Evolutionary conservation across 2,797 vertebrate genomes (phyloP).

Genomic region (Lithobates pipiens): DNA sequence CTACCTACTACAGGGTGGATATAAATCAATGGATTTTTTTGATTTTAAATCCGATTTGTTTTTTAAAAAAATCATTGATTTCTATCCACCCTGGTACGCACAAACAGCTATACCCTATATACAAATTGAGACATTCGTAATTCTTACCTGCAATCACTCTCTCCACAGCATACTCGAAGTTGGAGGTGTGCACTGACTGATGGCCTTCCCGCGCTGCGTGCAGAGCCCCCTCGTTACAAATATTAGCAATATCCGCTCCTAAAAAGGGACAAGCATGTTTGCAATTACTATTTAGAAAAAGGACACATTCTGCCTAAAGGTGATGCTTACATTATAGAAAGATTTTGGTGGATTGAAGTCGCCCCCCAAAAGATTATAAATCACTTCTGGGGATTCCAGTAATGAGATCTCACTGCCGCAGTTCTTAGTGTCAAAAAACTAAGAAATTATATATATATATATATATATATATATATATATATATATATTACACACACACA

Average conservation of each 20-base stretch:
- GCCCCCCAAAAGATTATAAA: background rate
- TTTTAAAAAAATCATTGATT: too few species aligned
- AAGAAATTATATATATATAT: too few species aligned
- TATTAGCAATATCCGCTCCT: constrained; percentile 99
- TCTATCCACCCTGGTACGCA: too few species aligned
- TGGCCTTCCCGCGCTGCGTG: constrained; percentile 94
- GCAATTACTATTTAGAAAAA: background rate
- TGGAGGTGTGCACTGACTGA: constrained; percentile 90
- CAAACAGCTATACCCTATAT: too few species aligned
- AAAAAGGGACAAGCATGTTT: constrained; percentile 3
- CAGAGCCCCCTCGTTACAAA: constrained; percentile 95
- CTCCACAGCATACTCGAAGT: constrained; percentile 95
- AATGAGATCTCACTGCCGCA: background rate
- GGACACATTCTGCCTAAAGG: too few species aligned
- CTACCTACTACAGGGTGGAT: too few species aligned
- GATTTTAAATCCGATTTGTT: too few species aligned
- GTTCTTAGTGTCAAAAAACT: too few species aligned
- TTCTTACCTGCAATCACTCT: constrained; percentile 89
- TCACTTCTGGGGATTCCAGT: background rate
- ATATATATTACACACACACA: too few species aligned
- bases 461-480: too few species aligned
- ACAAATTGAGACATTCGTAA: too few species aligned
- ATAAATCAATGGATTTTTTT: too few species aligned
- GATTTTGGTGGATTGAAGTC: background rate
- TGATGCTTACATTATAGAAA: background rate